Evolutionary conservation across 2,888 invertebrate species (phyloP), one percentile per base, ranked within the genome.

Genomic region (Pandemis cinnamomeana): DNA sequence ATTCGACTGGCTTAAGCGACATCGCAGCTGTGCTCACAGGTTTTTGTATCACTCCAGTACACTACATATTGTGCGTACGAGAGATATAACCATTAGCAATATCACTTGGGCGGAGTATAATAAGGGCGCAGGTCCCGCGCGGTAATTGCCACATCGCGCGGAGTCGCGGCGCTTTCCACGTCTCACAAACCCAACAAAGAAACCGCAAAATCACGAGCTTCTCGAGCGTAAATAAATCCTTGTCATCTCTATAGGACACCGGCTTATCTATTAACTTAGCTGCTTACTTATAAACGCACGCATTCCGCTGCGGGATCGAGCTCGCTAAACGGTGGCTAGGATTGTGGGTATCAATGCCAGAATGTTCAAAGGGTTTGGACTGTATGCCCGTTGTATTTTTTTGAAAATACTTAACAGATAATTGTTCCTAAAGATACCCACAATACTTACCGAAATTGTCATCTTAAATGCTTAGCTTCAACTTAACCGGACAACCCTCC

Each of bases 111-210:
- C 6, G 7, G n/a, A 7, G 44, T 44, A 8, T 44, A 8, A 48
- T 48, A 48, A 13, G 11, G 48, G 48, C 44, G 48, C 11, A 8
- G 20, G 27, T 58, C 27, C 27, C 8, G 27, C 20, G 48, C 46
- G n/a, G 48, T 36, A n/a, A 8, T 66, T 46, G 20, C 13, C 63
- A 13, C 64, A 36, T 51, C 5, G n/a, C 36, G 36, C 36, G n/a
- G 64, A 66, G 27, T 66, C 48, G 48, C 48, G 6, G 13, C 41
- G 61, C 48, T 48, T 48, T 42, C 42, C 46, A 46, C 44, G 64
- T 64, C 64, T 15, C 64, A 13, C 48, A 36, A 51, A 13, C 11
- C 46, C 10, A 36, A 66, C 66, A 66, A 66, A 66, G 66, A 27
- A 20, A 27, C 66, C 36, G 66, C 48, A 66, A 66, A 51, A 48